phyloP scores from a whole-genome alignment of 2,797 vertebrate species.

The Xenops minutus region DNA sequence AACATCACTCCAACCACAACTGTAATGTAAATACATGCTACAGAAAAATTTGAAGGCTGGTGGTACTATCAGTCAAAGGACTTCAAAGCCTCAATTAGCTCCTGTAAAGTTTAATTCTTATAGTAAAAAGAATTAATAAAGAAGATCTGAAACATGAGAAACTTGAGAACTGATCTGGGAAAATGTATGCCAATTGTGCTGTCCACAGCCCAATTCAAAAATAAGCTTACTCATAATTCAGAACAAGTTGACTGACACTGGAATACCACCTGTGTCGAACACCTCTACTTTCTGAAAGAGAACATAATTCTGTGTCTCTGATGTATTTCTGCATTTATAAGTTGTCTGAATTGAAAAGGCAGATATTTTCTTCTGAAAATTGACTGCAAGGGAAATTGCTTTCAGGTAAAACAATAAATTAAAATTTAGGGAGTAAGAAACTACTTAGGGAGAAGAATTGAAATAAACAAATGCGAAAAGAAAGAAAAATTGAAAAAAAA shows the following conservation, averaged over 20 bases:
- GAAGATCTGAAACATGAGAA: background rate
- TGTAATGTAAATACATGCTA: conserved; percentile 24
- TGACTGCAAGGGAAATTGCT: conserved; percentile 69
- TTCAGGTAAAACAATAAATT: conserved; percentile 77
- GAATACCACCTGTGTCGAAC: conserved; percentile 45
- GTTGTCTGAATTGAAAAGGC: conserved; percentile 70
- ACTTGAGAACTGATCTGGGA: background rate
- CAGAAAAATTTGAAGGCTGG: conserved; percentile 8
- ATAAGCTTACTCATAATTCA: conserved; percentile 14
- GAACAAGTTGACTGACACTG: background rate
- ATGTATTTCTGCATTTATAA: conserved; percentile 67
- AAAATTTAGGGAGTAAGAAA: conserved; percentile 69
- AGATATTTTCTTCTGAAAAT: conserved; percentile 74
- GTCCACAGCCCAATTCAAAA: background rate
- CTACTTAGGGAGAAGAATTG: conserved; percentile 34
- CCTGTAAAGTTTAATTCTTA: conserved; percentile 29
- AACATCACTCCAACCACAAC: conserved; percentile 16
- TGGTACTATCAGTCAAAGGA: background rate
- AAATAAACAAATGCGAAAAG: conserved; percentile 17
- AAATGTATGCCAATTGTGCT: background rate
- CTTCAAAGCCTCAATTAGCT: background rate
- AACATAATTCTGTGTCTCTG: conserved; percentile 52
- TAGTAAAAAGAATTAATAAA: conserved; percentile 6
- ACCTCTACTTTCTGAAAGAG: conserved; percentile 52
- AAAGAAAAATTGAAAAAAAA: background rate